Percentiles rank a stretch among this genome's conserved stretches.
phyloP scores from a whole-genome alignment of 2,888 invertebrate genomes.

The Rhamphomyia laevipes region DNA sequence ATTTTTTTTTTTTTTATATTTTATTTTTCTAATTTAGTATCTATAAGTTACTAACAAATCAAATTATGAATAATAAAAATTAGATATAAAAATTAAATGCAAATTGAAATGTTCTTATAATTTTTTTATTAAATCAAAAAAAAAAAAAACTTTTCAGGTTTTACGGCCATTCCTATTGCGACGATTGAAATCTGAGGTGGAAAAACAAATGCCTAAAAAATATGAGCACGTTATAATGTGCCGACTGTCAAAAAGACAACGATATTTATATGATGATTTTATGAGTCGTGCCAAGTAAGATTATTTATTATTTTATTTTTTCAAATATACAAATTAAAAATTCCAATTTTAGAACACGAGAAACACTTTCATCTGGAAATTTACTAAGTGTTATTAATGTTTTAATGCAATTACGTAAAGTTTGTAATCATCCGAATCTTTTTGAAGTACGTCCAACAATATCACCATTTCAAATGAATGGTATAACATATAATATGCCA shows the following conservation, averaged over 20 bases:
- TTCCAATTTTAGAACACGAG: slow-evolving; percentile 61
- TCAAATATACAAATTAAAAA: neutral
- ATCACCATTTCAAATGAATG: slow-evolving; percentile 85
- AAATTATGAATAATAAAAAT: neutral
- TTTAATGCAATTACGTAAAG: slow-evolving; percentile 93
- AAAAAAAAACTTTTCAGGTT: slow-evolving; percentile 49
- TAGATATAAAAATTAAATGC: neutral
- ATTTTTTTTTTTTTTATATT: neutral
- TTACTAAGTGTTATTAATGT: slow-evolving; percentile 91
- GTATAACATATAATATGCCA: slow-evolving; percentile 57
- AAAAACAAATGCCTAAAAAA: slow-evolving; percentile 94
- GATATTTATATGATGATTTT: slow-evolving; percentile 97
- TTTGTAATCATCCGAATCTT: slow-evolving; percentile 96
- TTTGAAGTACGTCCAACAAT: slow-evolving; percentile 93
- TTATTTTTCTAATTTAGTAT: neutral
- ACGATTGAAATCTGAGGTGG: slow-evolving; percentile 87
- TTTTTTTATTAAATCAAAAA: neutral
- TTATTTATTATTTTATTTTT: slow-evolving; percentile 8
- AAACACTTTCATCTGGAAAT: slow-evolving; percentile 87
- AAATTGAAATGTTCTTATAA: neutral
- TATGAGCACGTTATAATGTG: slow-evolving; percentile 93
- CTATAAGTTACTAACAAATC: neutral
- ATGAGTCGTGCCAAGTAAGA: slow-evolving; percentile 90
- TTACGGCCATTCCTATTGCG: slow-evolving; percentile 87
- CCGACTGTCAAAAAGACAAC: slow-evolving; percentile 86